These are phyloP conservation scores for Pseudomyrmex cubaensis DNA, from an alignment of 1,140 invertebrate species.

Conservation along the genomic window DNA sequence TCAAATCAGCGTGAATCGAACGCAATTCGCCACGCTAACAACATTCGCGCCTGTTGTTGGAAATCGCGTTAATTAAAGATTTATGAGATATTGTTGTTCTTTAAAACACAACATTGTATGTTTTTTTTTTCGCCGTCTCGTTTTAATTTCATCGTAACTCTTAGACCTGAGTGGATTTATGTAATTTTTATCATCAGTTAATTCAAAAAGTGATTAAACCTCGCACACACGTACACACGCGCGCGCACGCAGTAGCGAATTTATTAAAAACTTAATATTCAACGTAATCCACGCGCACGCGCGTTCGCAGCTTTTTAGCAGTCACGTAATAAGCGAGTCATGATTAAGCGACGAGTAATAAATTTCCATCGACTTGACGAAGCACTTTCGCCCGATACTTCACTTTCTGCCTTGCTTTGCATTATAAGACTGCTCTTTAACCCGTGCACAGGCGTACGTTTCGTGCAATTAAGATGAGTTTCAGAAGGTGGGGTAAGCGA, in stretches of 20 bases:
- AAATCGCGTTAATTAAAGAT: no score
- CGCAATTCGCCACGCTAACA: neutral
- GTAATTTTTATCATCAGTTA: neutral
- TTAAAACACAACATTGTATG: no score
- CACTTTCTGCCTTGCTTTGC: constrained; percentile 62
- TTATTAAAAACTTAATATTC: constrained; percentile 59
- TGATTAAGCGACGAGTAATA: constrained; percentile 64
- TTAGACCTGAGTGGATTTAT: neutral
- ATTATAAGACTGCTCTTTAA: constrained; percentile 61
- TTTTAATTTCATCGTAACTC: constrained; percentile 25
- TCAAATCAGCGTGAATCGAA: neutral
- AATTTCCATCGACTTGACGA: constrained; percentile 71
- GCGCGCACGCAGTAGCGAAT: constrained; percentile 35
- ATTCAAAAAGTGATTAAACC: constrained; percentile 44
- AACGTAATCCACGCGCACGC: neutral
- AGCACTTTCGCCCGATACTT: constrained; percentile 70
- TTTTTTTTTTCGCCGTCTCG: neutral
- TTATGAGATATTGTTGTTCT: no score
- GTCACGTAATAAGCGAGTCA: constrained; percentile 15
- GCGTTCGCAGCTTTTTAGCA: constrained; percentile 61
- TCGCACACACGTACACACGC: neutral
- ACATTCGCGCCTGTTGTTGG: neutral
- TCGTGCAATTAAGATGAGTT: constrained; percentile 48
- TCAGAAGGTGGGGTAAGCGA: constrained; percentile 47
- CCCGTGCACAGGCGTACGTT: constrained; percentile 43